phyloP scores from a whole-genome alignment of 1,140 invertebrate species.

The Varroa destructor region DNA sequence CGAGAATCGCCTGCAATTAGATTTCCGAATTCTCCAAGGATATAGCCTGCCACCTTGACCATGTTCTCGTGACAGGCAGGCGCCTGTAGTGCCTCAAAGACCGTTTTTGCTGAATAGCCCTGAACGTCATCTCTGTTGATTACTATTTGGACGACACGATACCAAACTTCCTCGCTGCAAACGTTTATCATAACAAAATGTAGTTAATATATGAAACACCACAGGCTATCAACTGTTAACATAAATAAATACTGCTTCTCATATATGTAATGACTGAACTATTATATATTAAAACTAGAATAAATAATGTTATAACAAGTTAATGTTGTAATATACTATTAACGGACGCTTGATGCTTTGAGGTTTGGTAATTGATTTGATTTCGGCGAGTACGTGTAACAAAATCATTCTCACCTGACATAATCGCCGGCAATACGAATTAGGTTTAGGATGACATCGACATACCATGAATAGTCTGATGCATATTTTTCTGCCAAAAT shows the following conservation, averaged over 20 bases:
- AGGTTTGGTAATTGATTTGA: too few species aligned
- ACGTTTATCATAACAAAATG: background rate
- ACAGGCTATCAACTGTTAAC: too few species aligned
- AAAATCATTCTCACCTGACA: conserved; percentile 56
- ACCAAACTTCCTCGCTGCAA: conserved; percentile 77
- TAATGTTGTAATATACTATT: too few species aligned
- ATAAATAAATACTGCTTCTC: too few species aligned
- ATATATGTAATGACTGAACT: too few species aligned
- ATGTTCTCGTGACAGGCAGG: conserved; percentile 98
- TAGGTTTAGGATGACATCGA: conserved; percentile 97
- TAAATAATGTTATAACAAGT: too few species aligned
- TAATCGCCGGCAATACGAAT: conserved; percentile 99
- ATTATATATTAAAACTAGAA: too few species aligned
- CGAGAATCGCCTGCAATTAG: conserved; percentile 92
- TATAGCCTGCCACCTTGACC: conserved; percentile 99
- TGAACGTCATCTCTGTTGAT: conserved; percentile 98
- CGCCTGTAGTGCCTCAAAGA: conserved; percentile 66
- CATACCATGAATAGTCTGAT: conserved; percentile 96
- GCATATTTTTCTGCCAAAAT: conserved; percentile 99
- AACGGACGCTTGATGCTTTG: too few species aligned
- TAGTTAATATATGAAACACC: background rate
- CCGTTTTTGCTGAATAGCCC: conserved; percentile 92
- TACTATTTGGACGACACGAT: conserved; percentile 98
- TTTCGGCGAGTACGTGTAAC: too few species aligned
- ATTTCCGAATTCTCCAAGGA: conserved; percentile 96